Conservation (phyloP, 2,797 vertebrate species). For the Crax fasciolata region DNA sequence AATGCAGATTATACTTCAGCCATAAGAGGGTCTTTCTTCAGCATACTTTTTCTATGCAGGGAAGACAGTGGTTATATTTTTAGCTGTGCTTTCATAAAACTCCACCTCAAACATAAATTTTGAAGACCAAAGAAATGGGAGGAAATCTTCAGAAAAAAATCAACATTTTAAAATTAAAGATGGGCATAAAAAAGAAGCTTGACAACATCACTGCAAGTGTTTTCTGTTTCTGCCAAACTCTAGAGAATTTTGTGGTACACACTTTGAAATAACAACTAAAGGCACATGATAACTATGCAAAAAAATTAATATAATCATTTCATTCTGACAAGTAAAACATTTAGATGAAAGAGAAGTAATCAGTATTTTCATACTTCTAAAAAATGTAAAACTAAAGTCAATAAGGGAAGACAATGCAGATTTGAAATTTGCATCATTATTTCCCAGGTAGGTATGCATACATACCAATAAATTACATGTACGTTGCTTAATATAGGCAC, state of each 20-base stretch:
- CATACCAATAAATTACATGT: background rate
- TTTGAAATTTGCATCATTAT: background rate
- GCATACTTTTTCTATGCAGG: background rate
- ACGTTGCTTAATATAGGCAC: conserved; percentile 23
- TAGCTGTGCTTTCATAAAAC: background rate
- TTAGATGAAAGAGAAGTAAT: background rate
- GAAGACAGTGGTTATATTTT: conserved; percentile 33
- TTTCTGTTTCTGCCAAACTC: background rate
- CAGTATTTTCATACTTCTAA: background rate
- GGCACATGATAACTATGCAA: background rate
- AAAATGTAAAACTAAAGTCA: background rate
- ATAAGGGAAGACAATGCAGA: background rate
- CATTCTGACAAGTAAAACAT: background rate
- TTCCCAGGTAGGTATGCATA: background rate
- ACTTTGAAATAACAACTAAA: background rate
- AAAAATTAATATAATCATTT: background rate
- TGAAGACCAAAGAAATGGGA: background rate
- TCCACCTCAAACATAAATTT: background rate
- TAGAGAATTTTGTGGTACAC: background rate
- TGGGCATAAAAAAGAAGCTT: background rate
- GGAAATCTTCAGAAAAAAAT: background rate
- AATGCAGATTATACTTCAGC: background rate
- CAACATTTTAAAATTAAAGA: background rate
- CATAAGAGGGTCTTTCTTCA: background rate
- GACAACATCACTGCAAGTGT: background rate